Evolutionary conservation across 2,113 vertebrate species (phyloP), one percentile per base, ranked within the genome.

Genomic region (Sturnus vulgaris): DNA sequence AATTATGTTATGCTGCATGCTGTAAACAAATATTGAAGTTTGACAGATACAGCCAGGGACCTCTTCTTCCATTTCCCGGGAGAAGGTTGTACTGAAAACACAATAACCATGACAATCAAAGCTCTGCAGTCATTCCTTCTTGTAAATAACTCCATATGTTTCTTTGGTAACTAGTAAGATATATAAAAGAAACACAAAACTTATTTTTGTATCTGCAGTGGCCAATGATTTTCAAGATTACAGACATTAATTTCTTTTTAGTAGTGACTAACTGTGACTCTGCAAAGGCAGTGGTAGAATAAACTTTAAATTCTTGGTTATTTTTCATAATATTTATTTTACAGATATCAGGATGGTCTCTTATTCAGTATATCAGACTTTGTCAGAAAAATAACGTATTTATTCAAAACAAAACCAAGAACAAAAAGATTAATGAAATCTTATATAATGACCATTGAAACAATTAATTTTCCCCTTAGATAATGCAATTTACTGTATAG

Each of bases 41-140:
- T 87, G 28, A 33, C 24, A 79, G 69, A 60, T n/a, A 84, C 7
- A 84, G 18, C n/a, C 35, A 83, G n/a, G 27, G 56, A 80, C 18
- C 6, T 46, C 33, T 84, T 91, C 40, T 66, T 68, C 52, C 30
- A 40, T 86, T 86, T 88, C 86, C 60, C 12, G 1, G 23, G 44
- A 86, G 83, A 82, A 82, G 60, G 40, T 64, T 94, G 60, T 82
- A 60, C 44, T 42, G 61, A 49, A 80, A 93, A 68, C 1, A 1
- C 47, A 86, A 89, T 53, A 93, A 85, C 46, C 57, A 69, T 57
- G 72, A 39, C 65, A 89, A 78, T 93, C 84, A 92, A 85, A 92
- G 49, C 13, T 64, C 61, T 64, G 49, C 37, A 61, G 31, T 64
- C 5, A 25, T 60, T 95, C 33, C 19, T 76, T 81, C 49, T 39